Percentiles rank a stretch among this genome's conserved stretches.
Evolutionary conservation across 2,888 invertebrate genomes (phyloP).

Genomic region (Diachrysia chrysitis): DNA sequence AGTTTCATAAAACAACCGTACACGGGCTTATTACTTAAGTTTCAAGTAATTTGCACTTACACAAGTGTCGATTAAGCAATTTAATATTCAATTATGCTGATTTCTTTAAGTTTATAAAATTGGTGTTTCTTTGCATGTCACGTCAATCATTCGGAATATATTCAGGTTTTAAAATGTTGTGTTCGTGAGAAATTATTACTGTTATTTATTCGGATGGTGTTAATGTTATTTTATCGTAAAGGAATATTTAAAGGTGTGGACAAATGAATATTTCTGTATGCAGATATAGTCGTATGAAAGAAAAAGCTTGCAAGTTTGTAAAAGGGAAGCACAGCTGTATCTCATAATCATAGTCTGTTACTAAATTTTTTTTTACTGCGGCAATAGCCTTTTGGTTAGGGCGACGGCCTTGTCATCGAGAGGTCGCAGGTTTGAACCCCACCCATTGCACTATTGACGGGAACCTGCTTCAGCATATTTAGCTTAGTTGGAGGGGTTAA

Average conservation of each 20-base stretch:
- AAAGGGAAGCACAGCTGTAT: too few species aligned
- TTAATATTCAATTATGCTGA: constrained; percentile 48
- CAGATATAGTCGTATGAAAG: background rate
- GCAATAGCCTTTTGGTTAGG: too few species aligned
- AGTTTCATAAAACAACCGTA: constrained; percentile 46
- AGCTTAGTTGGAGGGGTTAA: too few species aligned
- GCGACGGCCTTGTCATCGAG: too few species aligned
- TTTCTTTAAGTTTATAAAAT: constrained; percentile 30
- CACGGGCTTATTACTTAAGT: constrained; percentile 57
- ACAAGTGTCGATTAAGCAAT: constrained; percentile 62
- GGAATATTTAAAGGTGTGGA: background rate
- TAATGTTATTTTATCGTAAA: background rate
- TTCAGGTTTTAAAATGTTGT: constrained; percentile 11
- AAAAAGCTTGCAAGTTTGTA: too few species aligned
- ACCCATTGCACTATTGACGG: too few species aligned
- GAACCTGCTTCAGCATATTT: too few species aligned
- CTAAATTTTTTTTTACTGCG: too few species aligned
- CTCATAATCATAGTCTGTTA: too few species aligned
- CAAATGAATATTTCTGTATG: background rate
- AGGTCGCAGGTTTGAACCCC: too few species aligned
- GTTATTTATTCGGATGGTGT: background rate
- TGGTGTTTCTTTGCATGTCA: constrained; percentile 36
- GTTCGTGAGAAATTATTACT: background rate
- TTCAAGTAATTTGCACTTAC: constrained; percentile 55
- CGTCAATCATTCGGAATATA: constrained; percentile 39